Percentiles rank a stretch among this genome's conserved stretches.
Evolutionary conservation across 2,888 invertebrate genomes (phyloP).

Genomic region (Caenorhabditis angaria): DNA sequence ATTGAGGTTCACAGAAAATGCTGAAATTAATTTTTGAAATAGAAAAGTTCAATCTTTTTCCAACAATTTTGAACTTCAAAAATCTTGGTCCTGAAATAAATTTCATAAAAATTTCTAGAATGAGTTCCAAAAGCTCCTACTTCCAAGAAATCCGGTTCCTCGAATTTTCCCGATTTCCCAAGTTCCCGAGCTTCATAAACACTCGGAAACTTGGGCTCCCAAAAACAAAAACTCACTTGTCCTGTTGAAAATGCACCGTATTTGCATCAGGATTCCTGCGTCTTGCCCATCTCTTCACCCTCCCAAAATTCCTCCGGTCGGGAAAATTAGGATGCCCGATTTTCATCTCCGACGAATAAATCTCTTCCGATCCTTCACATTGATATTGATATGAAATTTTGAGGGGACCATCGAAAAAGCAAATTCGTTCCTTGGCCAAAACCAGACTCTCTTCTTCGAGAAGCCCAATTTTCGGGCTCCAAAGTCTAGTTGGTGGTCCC

Average conservation of each 20-base stretch:
- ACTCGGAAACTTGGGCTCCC: background rate
- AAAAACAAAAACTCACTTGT: conserved; percentile 50
- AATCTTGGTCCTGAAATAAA: no score
- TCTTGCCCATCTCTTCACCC: conserved; percentile 64
- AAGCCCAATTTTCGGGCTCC: conserved; percentile 42
- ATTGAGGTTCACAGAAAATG: no score
- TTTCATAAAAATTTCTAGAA: no score
- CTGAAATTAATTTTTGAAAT: no score
- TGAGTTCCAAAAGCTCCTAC: no score
- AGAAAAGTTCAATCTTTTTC: no score
- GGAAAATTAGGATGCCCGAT: conserved; percentile 45
- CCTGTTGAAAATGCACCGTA: conserved; percentile 68
- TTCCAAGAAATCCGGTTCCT: no score
- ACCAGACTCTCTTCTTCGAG: conserved; percentile 45
- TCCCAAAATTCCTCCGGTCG: conserved; percentile 11
- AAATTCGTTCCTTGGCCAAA: conserved; percentile 51
- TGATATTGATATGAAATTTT: conserved; percentile 39
- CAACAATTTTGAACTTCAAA: no score
- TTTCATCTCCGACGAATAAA: conserved; percentile 22
- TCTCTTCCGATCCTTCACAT: conserved; percentile 29
- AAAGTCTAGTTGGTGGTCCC: conserved; percentile 16
- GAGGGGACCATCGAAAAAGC: conserved; percentile 45
- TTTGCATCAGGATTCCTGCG: conserved; percentile 64
- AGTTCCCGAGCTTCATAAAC: no score
- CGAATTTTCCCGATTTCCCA: no score